These are phyloP conservation scores for Margarornis squamiger DNA, from an alignment of 2,797 vertebrate genomes.

Conservation along the genomic window DNA sequence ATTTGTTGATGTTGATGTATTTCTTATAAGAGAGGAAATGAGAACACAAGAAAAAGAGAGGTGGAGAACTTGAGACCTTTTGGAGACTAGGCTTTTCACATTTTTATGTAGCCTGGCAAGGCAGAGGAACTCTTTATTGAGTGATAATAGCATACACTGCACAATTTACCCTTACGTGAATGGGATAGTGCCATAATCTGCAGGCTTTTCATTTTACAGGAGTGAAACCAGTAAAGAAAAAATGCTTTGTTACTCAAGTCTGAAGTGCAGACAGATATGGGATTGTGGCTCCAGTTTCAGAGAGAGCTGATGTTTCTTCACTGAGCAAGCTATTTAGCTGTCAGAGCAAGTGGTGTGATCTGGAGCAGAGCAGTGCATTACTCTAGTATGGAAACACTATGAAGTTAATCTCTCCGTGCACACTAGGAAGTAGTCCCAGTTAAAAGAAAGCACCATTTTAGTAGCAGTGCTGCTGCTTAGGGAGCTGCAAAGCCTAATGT, in stretches of 20 bases:
- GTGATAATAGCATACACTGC: not conserved
- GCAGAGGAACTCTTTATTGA: not conserved
- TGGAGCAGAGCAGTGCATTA: not conserved
- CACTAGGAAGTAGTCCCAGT: not conserved
- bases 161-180: not conserved
- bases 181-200: not conserved
- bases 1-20: slow-evolving; percentile 42
- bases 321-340: not conserved
- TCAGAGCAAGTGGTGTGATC: not conserved
- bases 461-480: not conserved
- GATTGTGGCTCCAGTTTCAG: not conserved
- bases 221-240: slow-evolving; percentile 57
- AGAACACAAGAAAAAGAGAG: not conserved
- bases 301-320: not conserved
- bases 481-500: not conserved
- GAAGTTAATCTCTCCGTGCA: not conserved
- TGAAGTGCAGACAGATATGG: slow-evolving; percentile 1
- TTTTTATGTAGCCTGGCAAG: slow-evolving; percentile 26
- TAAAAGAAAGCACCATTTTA: not conserved
- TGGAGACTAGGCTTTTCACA: slow-evolving; percentile 35
- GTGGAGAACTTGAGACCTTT: slow-evolving; percentile 11
- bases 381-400: not conserved
- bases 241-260: not conserved
- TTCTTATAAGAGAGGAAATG: not conserved
- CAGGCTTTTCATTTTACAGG: slow-evolving; percentile 46